Evolutionary conservation across 2,797 vertebrate genomes (phyloP).

Genomic region (Alectoris magna): DNA sequence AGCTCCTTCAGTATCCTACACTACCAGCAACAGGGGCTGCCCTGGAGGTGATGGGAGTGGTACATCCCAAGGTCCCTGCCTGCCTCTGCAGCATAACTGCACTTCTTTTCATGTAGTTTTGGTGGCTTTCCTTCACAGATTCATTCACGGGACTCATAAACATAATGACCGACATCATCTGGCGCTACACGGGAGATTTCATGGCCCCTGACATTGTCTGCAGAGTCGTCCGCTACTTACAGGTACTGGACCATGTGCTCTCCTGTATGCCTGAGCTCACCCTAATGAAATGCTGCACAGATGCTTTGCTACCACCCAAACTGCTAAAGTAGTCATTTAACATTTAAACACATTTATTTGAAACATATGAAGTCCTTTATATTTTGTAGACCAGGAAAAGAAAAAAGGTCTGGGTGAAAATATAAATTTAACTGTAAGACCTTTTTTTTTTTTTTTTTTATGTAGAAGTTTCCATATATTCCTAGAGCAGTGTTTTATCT

Average conservation of each 20-base stretch:
- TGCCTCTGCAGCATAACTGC: background rate
- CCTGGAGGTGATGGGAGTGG: background rate
- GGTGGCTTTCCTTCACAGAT: slow-evolving; percentile 67
- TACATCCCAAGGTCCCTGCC: rapidly evolving
- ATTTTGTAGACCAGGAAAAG: background rate
- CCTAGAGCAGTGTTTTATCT: background rate
- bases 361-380: background rate
- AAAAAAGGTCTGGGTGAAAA: background rate
- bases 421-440: rapidly evolving
- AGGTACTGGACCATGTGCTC: slow-evolving; percentile 58
- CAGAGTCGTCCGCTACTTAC: slow-evolving; percentile 78
- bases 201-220: slow-evolving; percentile 82
- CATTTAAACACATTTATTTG: background rate
- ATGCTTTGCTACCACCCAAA: background rate
- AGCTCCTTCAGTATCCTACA: background rate
- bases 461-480: background rate
- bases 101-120: background rate
- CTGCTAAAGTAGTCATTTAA: background rate
- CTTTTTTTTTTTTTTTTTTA: no score
- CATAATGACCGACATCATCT: slow-evolving; percentile 84
- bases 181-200: slow-evolving; percentile 83
- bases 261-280: rapidly evolving
- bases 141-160: slow-evolving; percentile 81
- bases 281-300: background rate
- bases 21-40: rapidly evolving